Evolutionary conservation across 2,888 invertebrate genomes (phyloP), one percentile per base, ranked within the genome.

Genomic region (Oxystoma pomonae): DNA sequence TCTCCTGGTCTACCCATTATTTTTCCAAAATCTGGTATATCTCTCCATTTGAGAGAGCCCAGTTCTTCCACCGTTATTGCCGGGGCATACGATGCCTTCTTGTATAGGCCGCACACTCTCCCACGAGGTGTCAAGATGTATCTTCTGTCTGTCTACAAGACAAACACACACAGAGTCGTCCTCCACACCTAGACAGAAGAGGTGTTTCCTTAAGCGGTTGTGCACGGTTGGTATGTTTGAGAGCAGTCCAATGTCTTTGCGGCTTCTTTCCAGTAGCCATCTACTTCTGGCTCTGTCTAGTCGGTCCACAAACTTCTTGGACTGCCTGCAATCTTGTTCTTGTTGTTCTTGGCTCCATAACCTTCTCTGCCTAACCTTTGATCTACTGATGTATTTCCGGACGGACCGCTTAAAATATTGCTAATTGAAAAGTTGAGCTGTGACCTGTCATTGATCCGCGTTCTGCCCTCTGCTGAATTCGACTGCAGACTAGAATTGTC

Each of bases 401-500:
- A 12, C 12, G 35, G 35, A 64, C 67, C 63, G 67, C 67, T 62
- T n/a, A 67, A 51, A 63, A 76, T 67, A 71, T 68, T 75, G 65
- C 73, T 73, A 16, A 76, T 73, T 50, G 77, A 72, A 70, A 75
- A 74, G 68, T 71, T 35, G 12, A 35, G 3, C 35, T 3, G 35
- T 35, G 35, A 3, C 3, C 3, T 12, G 35, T 35, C 35, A 35
- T 12, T 12, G 35, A 35, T 12, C 12, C 35, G 3, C 12, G 12
- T 35, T 35, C 35, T 35, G 35, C n/a, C n/a, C n/a, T n/a, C n/a
- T n/a, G n/a, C n/a, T n/a, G n/a, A n/a, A n/a, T n/a, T 74, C 51
- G 74, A 62, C 63, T 72, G 74, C 55, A 73, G 69, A 59, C 68
- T 67, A 20, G 76, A 74, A 21, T 71, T 67, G 66, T 73, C 71